A percentile compares a stretch with the other conserved stretches of the same genome.
Conservation (phyloP, 2,113 vertebrate species). For the Syngnathoides biaculeatus region DNA sequence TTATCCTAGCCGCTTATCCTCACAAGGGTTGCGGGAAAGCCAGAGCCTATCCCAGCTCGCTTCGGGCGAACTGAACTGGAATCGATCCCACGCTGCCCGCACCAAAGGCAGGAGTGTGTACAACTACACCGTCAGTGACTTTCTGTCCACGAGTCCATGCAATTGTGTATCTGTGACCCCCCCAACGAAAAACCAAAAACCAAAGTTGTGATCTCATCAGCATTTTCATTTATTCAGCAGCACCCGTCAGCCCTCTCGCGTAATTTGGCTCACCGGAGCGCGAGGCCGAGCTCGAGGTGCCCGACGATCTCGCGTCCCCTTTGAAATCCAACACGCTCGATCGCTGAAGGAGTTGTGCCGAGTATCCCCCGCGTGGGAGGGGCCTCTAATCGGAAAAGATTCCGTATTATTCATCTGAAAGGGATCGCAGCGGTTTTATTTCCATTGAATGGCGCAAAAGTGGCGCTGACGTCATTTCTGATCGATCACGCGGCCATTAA, state of each 20-base stretch:
- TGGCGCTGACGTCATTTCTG: too few species aligned
- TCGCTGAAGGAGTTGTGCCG: constrained; percentile 25
- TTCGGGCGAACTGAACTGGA: too few species aligned
- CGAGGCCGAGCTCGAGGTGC: constrained; percentile 17
- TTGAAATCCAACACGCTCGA: constrained; percentile 26
- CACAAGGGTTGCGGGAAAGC: too few species aligned
- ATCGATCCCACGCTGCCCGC: too few species aligned
- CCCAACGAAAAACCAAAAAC: too few species aligned
- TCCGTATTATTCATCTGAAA: constrained; percentile 35
- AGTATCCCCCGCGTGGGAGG: too few species aligned
- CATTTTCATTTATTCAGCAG: constrained; percentile 5
- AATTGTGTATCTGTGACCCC: background rate
- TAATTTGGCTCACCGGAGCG: constrained; percentile 4
- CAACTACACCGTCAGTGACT: too few species aligned
- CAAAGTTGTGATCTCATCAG: constrained; percentile 11
- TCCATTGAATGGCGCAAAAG: constrained; percentile 30
- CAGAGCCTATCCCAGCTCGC: too few species aligned
- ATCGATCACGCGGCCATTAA: constrained; percentile 37
- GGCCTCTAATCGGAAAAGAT: constrained; percentile 43
- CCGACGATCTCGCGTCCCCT: constrained; percentile 21
- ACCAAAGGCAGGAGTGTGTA: too few species aligned
- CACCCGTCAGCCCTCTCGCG: constrained; percentile 13
- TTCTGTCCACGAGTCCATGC: too few species aligned
- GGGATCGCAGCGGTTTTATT: constrained; percentile 39
- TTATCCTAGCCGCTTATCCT: too few species aligned